Percentiles rank a stretch among this genome's conserved stretches.
Evolutionary conservation across 2,888 invertebrate species (phyloP).

Genomic region (Clepsis dumicolana): DNA sequence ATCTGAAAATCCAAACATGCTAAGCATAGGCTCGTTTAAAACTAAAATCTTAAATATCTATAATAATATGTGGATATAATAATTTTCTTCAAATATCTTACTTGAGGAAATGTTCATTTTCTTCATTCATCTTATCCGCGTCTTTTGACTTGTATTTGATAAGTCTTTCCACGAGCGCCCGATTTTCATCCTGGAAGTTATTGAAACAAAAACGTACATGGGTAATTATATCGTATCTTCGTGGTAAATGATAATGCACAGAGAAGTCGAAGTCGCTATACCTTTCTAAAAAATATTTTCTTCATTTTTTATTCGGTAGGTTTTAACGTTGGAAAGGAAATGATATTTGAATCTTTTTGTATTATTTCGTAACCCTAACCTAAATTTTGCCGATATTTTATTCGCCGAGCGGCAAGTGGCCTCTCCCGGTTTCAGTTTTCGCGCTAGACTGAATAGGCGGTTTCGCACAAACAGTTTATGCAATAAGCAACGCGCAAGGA

Average conservation of each 20-base stretch:
- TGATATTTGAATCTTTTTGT: not conserved
- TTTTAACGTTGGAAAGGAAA: not conserved
- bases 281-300: constrained; percentile 25
- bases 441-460: constrained; percentile 67
- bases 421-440: constrained; percentile 59
- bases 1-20: constrained; percentile 38
- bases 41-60: constrained; percentile 6
- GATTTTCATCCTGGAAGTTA: constrained; percentile 93
- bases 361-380: not conserved
- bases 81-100: constrained; percentile 77
- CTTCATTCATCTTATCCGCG: constrained; percentile 98
- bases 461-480: constrained; percentile 66
- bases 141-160: constrained; percentile 97
- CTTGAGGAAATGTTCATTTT: constrained; percentile 97
- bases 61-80: constrained; percentile 40
- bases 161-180: constrained; percentile 93
- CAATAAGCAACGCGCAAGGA: constrained; percentile 60
- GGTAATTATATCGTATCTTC: not conserved
- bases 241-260: not conserved
- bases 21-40: not conserved
- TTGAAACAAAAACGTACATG: constrained; percentile 41
- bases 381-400: not conserved
- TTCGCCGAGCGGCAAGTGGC: constrained; percentile 1
- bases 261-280: constrained; percentile 3
- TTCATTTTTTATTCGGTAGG: constrained; percentile 17